Evolutionary conservation across 2,888 invertebrate species (phyloP).

Genomic region (Orthosia gracilis): DNA sequence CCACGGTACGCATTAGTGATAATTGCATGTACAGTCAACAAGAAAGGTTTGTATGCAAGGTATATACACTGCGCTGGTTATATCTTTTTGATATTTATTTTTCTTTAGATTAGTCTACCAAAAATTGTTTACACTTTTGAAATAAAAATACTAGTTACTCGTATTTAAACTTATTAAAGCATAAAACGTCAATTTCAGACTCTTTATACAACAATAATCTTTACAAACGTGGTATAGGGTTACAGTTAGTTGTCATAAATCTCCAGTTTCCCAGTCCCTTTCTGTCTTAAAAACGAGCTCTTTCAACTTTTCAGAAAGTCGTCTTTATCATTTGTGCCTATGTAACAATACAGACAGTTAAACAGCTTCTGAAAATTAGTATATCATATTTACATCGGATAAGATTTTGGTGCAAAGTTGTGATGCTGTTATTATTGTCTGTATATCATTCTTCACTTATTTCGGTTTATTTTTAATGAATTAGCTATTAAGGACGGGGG

Average conservation of each 20-base stretch:
- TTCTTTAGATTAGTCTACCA: too few species aligned
- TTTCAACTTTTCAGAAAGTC: not conserved
- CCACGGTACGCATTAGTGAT: constrained; percentile 26
- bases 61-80: not conserved
- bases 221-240: not conserved
- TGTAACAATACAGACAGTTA: too few species aligned
- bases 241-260: not conserved
- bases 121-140: too few species aligned
- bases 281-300: too few species aligned
- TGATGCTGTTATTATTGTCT: not conserved
- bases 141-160: too few species aligned
- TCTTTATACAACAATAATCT: not conserved
- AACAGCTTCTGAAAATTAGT: too few species aligned
- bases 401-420: not conserved
- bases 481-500: too few species aligned
- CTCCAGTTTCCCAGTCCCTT: too few species aligned
- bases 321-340: not conserved
- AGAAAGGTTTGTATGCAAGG: not conserved
- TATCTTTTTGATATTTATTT: not conserved
- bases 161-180: not conserved
- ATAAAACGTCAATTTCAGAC: not conserved
- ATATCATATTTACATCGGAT: too few species aligned
- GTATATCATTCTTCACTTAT: not conserved
- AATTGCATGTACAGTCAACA: constrained; percentile 8
- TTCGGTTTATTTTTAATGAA: too few species aligned